Evolutionary conservation across 2,113 vertebrate genomes (phyloP), one percentile per base, ranked within the genome.

Genomic region (Platycercus adscitus): DNA sequence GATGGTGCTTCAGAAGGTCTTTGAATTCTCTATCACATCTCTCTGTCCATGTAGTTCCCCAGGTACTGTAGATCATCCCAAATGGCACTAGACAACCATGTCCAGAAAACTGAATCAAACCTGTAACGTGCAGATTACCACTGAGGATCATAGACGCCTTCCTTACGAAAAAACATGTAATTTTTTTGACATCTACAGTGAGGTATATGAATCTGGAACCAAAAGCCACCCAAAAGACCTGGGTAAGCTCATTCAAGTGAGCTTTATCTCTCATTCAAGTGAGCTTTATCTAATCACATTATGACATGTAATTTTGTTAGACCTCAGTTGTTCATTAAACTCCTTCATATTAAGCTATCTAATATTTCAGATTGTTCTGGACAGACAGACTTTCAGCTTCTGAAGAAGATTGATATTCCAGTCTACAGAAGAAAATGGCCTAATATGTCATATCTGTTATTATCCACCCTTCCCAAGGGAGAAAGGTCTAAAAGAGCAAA

Each of bases 11-110:
- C 1, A 65, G 56, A 84, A 77, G 1, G 9, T 75, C 35, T 70
- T 37, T 14, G 86, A 70, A 65, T 88, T 46, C n/a, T 55, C 11
- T 44, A 0, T 33, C 28, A n/a, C 6, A 37, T 1, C 10, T 58
- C 6, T 47, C 13, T 9, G 0, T 0, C 41, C 23, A 28, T 1
- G 2, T 18, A 70, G 35, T 63, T 9, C 20, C 15, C 8, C 16
- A 41, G 13, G 11, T 49, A 68, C 8, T 53, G 46, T 16, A 56
- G 37, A 21, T 21, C 20, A 37, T 60, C 37, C 31, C 9, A 72
- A 52, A 76, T 80, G 41, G 13, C 41, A 28, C 19, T 15, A 33
- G 43, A 35, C 10, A 75, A 21, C 16, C 17, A 49, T 13, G 9
- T 47, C 23, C 39, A 80, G 33, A 53, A 91, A 76, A 79, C 1